Evolutionary conservation across 2,113 vertebrate genomes (phyloP), one percentile per base, ranked within the genome.

Genomic region (Oreocharis arfaki): DNA sequence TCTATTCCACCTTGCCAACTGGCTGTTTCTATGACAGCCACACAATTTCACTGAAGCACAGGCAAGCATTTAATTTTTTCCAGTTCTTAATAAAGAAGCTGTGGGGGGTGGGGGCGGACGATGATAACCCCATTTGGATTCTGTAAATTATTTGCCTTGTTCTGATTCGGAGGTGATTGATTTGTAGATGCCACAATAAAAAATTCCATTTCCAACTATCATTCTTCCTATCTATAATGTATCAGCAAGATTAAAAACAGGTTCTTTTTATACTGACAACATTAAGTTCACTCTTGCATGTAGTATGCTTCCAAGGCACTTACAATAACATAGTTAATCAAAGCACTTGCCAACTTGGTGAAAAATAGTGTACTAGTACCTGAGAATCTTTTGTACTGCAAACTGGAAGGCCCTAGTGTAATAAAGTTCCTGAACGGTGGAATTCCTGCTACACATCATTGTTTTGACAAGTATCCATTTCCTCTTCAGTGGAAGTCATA

Each of bases 401-500:
- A 60, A 84, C 20, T 52, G 65, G 73, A 71, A 89, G 32, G 60
- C n/a, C 23, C 7, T 18, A 35, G 16, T 7, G 1, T 64, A 85
- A 57, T 46, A 56, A 88, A 77, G 60, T 37, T 93, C 35, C 67
- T 69, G 50, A 30, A 86, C 50, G 35, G 75, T 80, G 47, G 55
- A 82, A 94, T 77, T 55, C 42, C 75, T 90, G 52, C 27, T 7
- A 2, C 21, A 35, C 53, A 52, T 79, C 18, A 81, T 81, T 95
- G 64, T 90, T 95, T 80, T 83, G 79, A 93, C 73, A 92, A 95
- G 88, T 53, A 92, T 37, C 47, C n/a, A 78, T 81, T 96, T 97
- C 95, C 93, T 90, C 60, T 59, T 63, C 63, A 83, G 61, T 87
- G 93, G 91, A 95, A 96, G 57, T 85, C 89, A 87, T 86, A 93